Evolutionary conservation across 1,140 invertebrate genomes (phyloP).

Genomic region (Conus betulinus): DNA sequence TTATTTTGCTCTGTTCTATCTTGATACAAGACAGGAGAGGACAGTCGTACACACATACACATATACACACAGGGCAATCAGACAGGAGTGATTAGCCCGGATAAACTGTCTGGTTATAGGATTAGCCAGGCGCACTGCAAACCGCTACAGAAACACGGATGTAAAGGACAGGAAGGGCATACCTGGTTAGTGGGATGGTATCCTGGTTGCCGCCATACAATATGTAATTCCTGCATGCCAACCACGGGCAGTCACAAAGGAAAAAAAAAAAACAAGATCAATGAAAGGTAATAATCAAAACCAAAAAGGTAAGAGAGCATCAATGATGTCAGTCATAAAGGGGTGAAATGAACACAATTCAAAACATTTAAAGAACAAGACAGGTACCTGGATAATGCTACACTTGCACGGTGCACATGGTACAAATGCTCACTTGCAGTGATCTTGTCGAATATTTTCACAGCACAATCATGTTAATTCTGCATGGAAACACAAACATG

Average conservation of each 20-base stretch:
- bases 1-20: neutral
- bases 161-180: neutral
- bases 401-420: neutral
- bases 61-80: neutral
- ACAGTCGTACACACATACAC: too few species aligned
- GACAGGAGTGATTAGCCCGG: neutral
- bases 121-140: neutral
- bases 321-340: neutral
- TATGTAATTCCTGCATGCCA: conserved; percentile 31
- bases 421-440: neutral
- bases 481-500: neutral
- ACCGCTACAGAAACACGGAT: neutral
- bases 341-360: neutral
- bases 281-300: neutral
- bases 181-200: conserved; percentile 52
- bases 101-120: neutral
- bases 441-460: neutral
- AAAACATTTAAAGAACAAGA: neutral
- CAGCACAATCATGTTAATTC: conserved; percentile 21
- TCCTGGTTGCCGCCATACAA: conserved; percentile 42
- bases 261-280: neutral
- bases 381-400: neutral
- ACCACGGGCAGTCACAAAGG: conserved; percentile 15
- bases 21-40: neutral
- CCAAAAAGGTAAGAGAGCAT: neutral